Evolutionary conservation across 1,140 invertebrate species (phyloP).

Genomic region (Gerris buenoi): DNA sequence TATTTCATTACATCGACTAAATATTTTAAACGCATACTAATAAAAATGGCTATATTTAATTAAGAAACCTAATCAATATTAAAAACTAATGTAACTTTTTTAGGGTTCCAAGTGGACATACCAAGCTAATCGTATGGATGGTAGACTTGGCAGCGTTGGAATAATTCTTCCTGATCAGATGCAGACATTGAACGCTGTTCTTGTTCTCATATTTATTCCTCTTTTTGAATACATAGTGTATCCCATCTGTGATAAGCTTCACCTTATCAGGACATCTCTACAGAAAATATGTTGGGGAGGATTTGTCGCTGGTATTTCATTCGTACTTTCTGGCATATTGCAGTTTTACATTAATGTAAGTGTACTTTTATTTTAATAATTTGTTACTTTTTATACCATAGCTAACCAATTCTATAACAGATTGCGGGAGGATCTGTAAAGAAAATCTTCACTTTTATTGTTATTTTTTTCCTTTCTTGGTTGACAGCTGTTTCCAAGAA

Average conservation of each 20-base stretch:
- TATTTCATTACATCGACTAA: too few relatives aligned
- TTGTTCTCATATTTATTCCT: slow-evolving; percentile 75
- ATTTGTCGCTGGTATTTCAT: slow-evolving; percentile 63
- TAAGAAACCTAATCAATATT: background rate
- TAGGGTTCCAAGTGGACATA: slow-evolving; percentile 87
- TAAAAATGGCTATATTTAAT: background rate
- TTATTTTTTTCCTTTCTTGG: too few relatives aligned
- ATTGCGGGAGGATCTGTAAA: too few relatives aligned
- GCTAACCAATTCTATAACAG: too few relatives aligned
- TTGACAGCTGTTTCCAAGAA: too few relatives aligned
- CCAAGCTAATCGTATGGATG: slow-evolving; percentile 81
- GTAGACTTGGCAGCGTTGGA: slow-evolving; percentile 48
- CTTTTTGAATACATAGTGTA: slow-evolving; percentile 66
- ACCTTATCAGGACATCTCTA: slow-evolving; percentile 44
- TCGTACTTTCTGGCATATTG: slow-evolving; percentile 72
- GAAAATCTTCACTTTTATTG: too few relatives aligned
- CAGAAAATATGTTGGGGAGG: slow-evolving; percentile 69
- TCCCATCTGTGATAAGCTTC: slow-evolving; percentile 35
- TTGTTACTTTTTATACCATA: too few relatives aligned
- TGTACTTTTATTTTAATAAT: too few relatives aligned
- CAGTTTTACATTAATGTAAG: slow-evolving; percentile 61
- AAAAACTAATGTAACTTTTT: slow-evolving; percentile 19
- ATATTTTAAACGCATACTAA: background rate
- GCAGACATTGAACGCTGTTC: slow-evolving; percentile 71
- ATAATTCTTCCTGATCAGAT: slow-evolving; percentile 76